These are phyloP conservation scores for Echinarachnius parma DNA, from an alignment of 53 echinoderm and acorn worm genomes.

Conservation along the genomic window DNA sequence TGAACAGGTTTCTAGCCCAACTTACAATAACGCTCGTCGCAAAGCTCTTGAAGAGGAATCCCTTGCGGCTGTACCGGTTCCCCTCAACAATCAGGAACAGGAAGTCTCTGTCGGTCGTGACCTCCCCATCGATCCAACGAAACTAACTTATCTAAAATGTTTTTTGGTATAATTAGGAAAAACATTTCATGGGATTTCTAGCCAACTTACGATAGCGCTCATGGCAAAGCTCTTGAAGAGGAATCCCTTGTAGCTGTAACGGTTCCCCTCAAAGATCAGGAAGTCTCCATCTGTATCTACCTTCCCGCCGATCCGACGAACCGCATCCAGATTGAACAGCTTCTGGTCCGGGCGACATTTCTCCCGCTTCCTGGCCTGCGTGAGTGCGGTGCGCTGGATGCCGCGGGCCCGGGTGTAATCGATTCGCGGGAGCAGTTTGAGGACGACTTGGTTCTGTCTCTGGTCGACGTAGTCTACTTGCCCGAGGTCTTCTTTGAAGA, in stretches of 20 bases:
- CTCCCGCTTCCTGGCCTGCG: conserved; percentile 71
- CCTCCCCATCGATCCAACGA: conserved; percentile 84
- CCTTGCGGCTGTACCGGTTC: conserved; percentile 93
- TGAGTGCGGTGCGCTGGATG: conserved; percentile 52
- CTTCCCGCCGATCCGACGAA: conserved; percentile 87
- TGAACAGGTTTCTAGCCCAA: too few species aligned
- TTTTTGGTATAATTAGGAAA: too few species aligned
- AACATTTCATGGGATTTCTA: too few species aligned
- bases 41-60: conserved; percentile 92
- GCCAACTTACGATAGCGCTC: conserved; percentile 98
- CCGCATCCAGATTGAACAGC: conserved; percentile 85
- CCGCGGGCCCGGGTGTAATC: conserved; percentile 83
- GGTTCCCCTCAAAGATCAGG: conserved; percentile 88
- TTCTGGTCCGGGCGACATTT: conserved; percentile 71
- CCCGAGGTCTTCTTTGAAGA: conserved; percentile 93
- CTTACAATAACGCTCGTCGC: conserved; percentile 97
- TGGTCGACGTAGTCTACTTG: conserved; percentile 97
- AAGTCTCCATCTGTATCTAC: conserved; percentile 94
- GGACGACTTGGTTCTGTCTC: conserved; percentile 93
- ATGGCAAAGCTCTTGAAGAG: conserved; percentile 95
- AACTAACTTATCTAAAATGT: too few species aligned
- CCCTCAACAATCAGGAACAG: conserved; percentile 90
- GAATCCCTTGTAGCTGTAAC: conserved; percentile 94
- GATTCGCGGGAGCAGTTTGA: conserved; percentile 89
- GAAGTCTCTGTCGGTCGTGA: conserved; percentile 92